A percentile compares a stretch with the other conserved stretches of the same genome.
phyloP scores from a whole-genome alignment of 1,140 invertebrate genomes.

The Oryctes rhinoceros region DNA sequence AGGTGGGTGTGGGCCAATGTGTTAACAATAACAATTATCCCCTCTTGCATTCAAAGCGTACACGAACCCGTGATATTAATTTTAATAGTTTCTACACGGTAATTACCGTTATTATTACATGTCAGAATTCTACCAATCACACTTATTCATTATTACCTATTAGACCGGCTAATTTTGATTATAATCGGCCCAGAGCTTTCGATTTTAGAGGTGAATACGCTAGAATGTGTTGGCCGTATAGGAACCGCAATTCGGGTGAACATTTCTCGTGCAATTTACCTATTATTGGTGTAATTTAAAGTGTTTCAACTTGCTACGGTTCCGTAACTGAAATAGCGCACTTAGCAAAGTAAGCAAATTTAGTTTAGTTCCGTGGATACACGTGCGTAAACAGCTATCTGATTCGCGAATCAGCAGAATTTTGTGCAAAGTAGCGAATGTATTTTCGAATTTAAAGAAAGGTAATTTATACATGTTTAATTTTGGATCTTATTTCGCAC shows the following conservation, averaged over 20 bases:
- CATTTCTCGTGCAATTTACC: background rate
- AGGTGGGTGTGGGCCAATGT: background rate
- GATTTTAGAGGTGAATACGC: background rate
- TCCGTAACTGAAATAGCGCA: background rate
- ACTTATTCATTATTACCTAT: background rate
- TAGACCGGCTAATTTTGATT: background rate
- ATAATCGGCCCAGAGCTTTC: background rate
- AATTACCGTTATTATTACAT: background rate
- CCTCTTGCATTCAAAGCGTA: background rate
- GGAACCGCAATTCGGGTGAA: background rate
- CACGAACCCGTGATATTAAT: background rate
- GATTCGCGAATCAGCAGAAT: too few relatives aligned
- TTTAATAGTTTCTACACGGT: background rate
- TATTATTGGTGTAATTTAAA: background rate
- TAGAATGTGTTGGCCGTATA: background rate
- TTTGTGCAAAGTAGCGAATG: too few relatives aligned
- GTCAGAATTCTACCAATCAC: background rate
- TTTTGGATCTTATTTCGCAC: too few relatives aligned
- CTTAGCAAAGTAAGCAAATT: background rate
- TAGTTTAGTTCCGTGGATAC: too few relatives aligned
- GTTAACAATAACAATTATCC: conserved; percentile 15
- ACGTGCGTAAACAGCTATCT: too few relatives aligned
- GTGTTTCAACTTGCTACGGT: background rate
- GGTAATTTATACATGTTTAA: too few relatives aligned
- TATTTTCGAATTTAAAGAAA: too few relatives aligned